These are phyloP conservation scores for Petrocephalus zakoni DNA, from an alignment of 2,113 vertebrate species.

Conservation along the genomic window DNA sequence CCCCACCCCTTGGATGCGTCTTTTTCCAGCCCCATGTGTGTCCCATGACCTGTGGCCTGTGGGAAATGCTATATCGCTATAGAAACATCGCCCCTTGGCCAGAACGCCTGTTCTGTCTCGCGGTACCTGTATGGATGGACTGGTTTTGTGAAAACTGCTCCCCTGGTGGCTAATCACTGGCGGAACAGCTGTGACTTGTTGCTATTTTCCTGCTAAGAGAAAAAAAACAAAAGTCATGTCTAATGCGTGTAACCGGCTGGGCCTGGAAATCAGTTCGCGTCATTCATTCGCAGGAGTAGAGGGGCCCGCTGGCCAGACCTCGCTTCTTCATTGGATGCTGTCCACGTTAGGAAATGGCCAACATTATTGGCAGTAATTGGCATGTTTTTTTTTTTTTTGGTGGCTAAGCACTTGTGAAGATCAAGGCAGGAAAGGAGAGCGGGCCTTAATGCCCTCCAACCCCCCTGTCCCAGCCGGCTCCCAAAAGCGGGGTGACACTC, in stretches of 20 bases:
- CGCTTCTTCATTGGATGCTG: slow-evolving; percentile 36
- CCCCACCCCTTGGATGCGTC: background rate
- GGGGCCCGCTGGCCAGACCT: slow-evolving; percentile 3
- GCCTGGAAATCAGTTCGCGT: slow-evolving; percentile 1
- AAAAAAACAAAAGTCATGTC: slow-evolving; percentile 22
- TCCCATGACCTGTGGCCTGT: background rate
- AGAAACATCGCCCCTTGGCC: background rate
- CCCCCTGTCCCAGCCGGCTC: background rate
- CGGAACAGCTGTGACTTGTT: slow-evolving; percentile 23
- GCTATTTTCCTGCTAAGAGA: slow-evolving; percentile 31
- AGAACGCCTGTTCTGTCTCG: background rate
- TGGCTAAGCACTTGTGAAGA: slow-evolving; percentile 41
- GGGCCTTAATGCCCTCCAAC: background rate
- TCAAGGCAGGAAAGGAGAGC: slow-evolving; percentile 30
- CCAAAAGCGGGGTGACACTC: background rate
- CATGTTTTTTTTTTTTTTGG: slow-evolving; percentile 26
- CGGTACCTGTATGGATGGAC: background rate
- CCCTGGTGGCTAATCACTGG: background rate
- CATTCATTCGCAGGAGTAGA: background rate
- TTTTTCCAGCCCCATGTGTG: too few species aligned
- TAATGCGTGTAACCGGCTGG: slow-evolving; percentile 21
- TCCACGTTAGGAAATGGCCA: slow-evolving; percentile 35
- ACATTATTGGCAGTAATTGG: slow-evolving; percentile 52
- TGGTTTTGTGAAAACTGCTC: background rate
- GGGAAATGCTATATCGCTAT: background rate